Evolutionary conservation across 1,140 invertebrate genomes (phyloP), one percentile per base, ranked within the genome.

Genomic region (Batillaria attramentaria): DNA sequence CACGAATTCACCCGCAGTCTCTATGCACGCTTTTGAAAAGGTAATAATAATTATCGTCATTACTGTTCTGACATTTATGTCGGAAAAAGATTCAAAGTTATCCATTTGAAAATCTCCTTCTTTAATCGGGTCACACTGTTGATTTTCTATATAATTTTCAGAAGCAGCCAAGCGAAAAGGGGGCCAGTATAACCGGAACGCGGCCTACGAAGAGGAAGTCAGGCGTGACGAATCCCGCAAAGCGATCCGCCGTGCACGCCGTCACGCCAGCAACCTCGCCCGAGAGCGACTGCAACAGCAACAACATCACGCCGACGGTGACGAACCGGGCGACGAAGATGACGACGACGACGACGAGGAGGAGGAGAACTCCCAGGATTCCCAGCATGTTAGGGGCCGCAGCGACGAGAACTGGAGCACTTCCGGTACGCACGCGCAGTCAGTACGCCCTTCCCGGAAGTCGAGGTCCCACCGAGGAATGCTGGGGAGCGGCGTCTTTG

Each of bases 161-260:
- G 72, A 75, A 62, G 57, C 79, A 81, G 83, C 78, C 18, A 81
- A 79, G 35, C 72, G 81, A 31, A 72, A 80, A 33, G 72, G 79
- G 20, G 60, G 70, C 0, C 66, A 72, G 28, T 86, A 84, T 62
- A 83, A 84, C 65, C 80, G 84, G 43, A 84, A 86, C 72, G 83
- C 81, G 1, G 84, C 84, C 24, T 86, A 84, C 68, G 84, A 86
- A 35, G 78, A 83, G 41, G 83, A 86, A 42, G 70, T 86, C 5
- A 54, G 78, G 37, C 69, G 80, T 3, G 83, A 85, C 31, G 83
- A 84, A 37, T 81, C 78, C 18, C 75, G 84, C 28, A 82, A 80
- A 50, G 81, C 83, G 18, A 72, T 79, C 0, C 70, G 77, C 62
- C 74, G 81, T 0, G 79, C 81, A 31, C 73, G 79, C 33, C 79